Conservation (phyloP, 1,140 invertebrate species). For the Heterodera carotae region DNA sequence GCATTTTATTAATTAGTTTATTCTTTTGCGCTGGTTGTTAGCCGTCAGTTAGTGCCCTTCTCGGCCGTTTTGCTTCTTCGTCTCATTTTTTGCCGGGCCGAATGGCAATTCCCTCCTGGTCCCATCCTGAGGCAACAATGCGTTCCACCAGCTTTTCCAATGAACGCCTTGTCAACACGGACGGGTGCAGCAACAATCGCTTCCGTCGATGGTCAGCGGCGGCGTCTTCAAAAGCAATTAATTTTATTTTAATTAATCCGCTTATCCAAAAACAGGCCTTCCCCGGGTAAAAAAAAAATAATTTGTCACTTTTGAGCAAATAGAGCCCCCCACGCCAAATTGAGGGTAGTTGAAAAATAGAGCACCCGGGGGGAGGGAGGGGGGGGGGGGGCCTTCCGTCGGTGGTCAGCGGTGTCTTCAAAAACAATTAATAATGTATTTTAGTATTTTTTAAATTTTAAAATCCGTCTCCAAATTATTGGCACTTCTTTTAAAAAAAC, state of each 20-base stretch:
- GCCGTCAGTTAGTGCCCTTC: background rate
- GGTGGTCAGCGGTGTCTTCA: background rate
- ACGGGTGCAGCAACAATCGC: background rate
- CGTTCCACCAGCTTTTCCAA: background rate
- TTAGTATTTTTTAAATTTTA: background rate
- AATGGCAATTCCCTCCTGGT: background rate
- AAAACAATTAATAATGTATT: background rate
- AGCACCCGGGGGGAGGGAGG: no score
- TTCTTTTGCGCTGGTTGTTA: no score
- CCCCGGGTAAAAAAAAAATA: no score
- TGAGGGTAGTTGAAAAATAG: no score
- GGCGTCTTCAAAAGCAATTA: background rate
- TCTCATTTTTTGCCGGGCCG: background rate
- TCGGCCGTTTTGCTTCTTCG: no score
- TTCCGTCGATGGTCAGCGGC: background rate
- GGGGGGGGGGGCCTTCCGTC: no score
- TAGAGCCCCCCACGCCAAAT: no score
- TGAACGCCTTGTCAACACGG: background rate
- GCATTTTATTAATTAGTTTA: background rate
- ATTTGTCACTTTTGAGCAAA: no score
- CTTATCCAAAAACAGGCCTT: no score
- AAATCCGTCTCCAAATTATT: no score
- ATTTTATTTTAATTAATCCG: background rate
- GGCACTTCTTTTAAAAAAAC: no score
- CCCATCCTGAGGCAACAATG: background rate